Base-by-base conservation (phyloP, 2,888 invertebrate species). In the Glaucopsyche alexis region DNA sequence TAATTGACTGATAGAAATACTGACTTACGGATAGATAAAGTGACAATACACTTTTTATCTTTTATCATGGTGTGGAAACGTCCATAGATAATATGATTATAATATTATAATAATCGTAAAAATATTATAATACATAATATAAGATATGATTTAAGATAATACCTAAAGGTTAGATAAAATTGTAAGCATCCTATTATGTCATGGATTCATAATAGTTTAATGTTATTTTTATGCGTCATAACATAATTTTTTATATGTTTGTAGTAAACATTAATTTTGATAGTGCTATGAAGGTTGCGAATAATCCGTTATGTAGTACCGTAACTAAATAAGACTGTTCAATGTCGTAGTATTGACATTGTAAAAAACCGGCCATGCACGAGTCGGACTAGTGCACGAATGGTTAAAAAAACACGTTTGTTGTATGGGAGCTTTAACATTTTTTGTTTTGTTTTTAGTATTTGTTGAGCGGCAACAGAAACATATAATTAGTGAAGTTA, bases 141-240 rank as follows among this genome's bases (percentile, higher is more conserved):
- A 9, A 55, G 16, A 19, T 55, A 55, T 19, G 19, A 55, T 19
- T 19, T 4, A 60, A 29, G 29, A 60, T 60, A 29, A 60, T 13
- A 29, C 38, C 13, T 14, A 60, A 60, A 60, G 60, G 38, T 60
- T 60, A 60, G 29, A 38, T 29, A 29, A 29, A 29, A 29, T 60
- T 13, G 13, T 38, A 7, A 60, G 60, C 60, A 38, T 60, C 60
- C 60, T 60, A 60, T 60, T 60, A 60, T 60, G 29, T 60, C 29
- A 60, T 60, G 29, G 38, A 4, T 7, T 60, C 13, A 60, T 60
- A 19, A 55, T 19, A 60, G 60, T 38, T 50, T 55, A 19, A 55
- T 11, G 19, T 55, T 38, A 60, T 29, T 38, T 60, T 60, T 60
- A 60, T 60, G 38, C 60, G 60, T 60, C 60, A 60, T 60, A 29